Percentiles rank a stretch among this genome's conserved stretches.
Conservation (phyloP, 2,113 vertebrate species). For the Bufo bufo region DNA sequence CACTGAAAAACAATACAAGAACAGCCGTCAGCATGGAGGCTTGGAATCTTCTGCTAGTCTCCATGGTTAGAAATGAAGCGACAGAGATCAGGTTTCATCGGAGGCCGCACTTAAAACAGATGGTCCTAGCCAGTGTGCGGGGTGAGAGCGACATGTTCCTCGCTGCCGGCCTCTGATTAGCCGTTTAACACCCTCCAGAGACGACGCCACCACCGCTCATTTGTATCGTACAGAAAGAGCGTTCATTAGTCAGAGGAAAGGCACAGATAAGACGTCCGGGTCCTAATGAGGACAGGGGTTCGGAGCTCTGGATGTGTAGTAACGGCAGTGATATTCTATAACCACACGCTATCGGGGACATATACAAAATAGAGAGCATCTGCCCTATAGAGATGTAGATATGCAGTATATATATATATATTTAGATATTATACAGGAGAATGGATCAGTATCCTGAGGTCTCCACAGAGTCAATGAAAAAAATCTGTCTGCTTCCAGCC, state of each 20-base stretch:
- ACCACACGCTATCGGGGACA: too few relatives aligned
- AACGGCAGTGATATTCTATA: too few relatives aligned
- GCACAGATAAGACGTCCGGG: not conserved
- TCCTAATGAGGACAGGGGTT: not conserved
- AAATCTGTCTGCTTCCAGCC: too few relatives aligned
- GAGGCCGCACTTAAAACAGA: constrained; percentile 36
- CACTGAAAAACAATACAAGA: constrained; percentile 69
- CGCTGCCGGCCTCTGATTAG: not conserved
- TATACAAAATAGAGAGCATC: not conserved
- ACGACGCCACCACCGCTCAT: not conserved
- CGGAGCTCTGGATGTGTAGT: too few relatives aligned
- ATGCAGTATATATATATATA: too few relatives aligned
- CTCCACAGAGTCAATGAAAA: too few relatives aligned
- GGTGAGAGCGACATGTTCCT: constrained; percentile 20
- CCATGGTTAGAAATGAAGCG: not conserved
- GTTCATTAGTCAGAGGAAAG: constrained; percentile 17
- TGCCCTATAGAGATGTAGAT: too few relatives aligned
- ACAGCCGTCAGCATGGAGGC: constrained; percentile 14
- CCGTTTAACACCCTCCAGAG: constrained; percentile 46
- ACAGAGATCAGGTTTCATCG: constrained; percentile 26
- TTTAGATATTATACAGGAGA: too few relatives aligned
- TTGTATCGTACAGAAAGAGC: not conserved
- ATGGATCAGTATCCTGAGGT: too few relatives aligned
- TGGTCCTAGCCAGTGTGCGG: constrained; percentile 39
- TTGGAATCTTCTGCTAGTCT: not conserved